These are phyloP conservation scores for Danionella cerebrum DNA, from an alignment of 2,113 vertebrate species.

Conservation along the genomic window DNA sequence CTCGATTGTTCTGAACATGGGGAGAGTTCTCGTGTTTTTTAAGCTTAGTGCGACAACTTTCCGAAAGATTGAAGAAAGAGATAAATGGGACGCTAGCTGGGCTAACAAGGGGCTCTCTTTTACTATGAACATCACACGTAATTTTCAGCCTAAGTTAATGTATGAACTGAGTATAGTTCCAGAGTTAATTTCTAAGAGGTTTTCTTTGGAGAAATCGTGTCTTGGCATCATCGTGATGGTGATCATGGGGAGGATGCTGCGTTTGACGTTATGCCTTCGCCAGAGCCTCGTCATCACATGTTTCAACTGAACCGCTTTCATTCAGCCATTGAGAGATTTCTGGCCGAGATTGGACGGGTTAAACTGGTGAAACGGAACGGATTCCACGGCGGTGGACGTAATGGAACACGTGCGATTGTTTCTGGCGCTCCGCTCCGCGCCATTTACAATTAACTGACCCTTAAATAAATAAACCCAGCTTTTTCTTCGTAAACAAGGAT, in stretches of 20 bases:
- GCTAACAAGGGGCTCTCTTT: not conserved
- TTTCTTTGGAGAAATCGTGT: not conserved
- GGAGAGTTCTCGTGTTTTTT: not conserved
- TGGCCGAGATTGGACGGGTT: not conserved
- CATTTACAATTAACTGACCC: too few species aligned
- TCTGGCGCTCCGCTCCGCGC: too few species aligned
- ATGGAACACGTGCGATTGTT: not conserved
- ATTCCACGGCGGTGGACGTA: not conserved
- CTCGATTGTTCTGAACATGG: not conserved
- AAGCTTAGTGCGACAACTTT: not conserved
- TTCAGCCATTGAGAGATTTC: not conserved
- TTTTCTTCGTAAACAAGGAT: too few species aligned
- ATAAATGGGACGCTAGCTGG: not conserved
- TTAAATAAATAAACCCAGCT: too few species aligned
- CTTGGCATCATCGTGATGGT: not conserved
- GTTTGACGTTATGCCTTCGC: not conserved
- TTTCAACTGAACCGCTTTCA: not conserved
- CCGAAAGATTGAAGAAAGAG: not conserved
- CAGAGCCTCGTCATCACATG: not conserved
- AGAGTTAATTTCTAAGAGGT: not conserved
- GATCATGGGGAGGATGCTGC: not conserved
- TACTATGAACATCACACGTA: not conserved
- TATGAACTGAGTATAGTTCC: not conserved
- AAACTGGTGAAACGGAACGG: not conserved
- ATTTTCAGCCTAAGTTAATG: not conserved